Conservation (phyloP, 2,113 vertebrate species). For the Empidonax alnorum region DNA sequence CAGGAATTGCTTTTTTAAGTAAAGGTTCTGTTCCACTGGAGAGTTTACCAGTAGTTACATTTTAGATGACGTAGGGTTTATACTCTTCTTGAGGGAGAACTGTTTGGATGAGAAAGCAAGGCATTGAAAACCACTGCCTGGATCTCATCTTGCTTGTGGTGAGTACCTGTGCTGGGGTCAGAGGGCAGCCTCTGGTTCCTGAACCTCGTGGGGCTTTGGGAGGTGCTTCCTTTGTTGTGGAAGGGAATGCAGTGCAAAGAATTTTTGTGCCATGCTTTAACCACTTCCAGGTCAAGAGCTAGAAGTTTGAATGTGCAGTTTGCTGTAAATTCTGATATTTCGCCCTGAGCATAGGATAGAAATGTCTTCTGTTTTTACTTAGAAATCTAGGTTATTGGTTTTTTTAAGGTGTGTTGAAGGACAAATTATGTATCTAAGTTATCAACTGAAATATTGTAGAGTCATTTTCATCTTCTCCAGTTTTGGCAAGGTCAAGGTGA, state of each 20-base stretch:
- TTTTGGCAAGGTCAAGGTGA: neutral
- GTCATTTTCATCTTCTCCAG: neutral
- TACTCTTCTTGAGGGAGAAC: neutral
- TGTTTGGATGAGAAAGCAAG: neutral
- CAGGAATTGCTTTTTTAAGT: neutral
- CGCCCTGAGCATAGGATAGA: neutral
- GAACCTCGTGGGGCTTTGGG: neutral
- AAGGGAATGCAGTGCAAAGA: neutral
- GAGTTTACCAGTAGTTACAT: neutral
- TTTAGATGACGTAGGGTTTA: neutral
- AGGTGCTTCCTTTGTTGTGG: neutral
- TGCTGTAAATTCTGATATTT: neutral
- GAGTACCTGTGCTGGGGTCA: neutral
- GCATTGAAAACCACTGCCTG: neutral
- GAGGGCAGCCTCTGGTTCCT: neutral
- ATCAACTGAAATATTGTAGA: neutral
- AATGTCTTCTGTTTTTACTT: neutral
- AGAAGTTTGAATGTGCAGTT: neutral
- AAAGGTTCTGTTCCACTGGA: neutral
- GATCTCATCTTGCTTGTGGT: neutral
- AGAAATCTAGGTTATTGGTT: neutral
- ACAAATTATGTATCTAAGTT: neutral
- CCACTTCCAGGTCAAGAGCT: neutral
- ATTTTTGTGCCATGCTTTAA: neutral
- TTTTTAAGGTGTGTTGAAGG: neutral